These are phyloP conservation scores for Chiloscyllium punctatum DNA, from an alignment of 2,797 vertebrate genomes.

Conservation along the genomic window DNA sequence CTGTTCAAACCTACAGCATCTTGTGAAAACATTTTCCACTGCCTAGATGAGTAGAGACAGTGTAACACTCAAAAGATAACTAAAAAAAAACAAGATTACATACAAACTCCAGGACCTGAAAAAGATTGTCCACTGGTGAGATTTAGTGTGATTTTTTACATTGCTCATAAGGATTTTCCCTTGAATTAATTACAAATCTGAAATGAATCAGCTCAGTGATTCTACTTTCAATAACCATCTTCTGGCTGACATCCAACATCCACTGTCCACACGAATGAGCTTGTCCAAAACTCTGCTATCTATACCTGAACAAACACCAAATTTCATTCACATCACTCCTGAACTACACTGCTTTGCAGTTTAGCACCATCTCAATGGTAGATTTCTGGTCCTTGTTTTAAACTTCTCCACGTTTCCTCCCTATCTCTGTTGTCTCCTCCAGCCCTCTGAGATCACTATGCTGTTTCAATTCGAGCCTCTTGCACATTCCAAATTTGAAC, in stretches of 20 bases:
- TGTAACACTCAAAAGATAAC: background rate
- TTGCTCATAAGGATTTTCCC: background rate
- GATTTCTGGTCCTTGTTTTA: too few species aligned
- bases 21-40: background rate
- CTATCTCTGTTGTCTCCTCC: too few species aligned
- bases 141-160: background rate
- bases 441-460: too few species aligned
- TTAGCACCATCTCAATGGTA: too few species aligned
- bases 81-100: background rate
- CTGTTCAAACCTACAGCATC: too few species aligned
- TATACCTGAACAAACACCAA: background rate
- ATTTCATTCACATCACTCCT: background rate
- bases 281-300: background rate
- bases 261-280: background rate
- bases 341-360: background rate
- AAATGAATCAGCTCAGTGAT: background rate
- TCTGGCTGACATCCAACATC: background rate
- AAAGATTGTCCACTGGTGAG: background rate
- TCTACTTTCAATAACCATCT: background rate
- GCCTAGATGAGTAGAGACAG: background rate
- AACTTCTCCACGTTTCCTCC: too few species aligned
- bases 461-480: too few species aligned
- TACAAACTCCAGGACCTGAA: background rate
- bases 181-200: background rate
- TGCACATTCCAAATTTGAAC: too few species aligned